Evolutionary conservation across 2,797 vertebrate species (phyloP).

Genomic region (Psittacula derbiana): DNA sequence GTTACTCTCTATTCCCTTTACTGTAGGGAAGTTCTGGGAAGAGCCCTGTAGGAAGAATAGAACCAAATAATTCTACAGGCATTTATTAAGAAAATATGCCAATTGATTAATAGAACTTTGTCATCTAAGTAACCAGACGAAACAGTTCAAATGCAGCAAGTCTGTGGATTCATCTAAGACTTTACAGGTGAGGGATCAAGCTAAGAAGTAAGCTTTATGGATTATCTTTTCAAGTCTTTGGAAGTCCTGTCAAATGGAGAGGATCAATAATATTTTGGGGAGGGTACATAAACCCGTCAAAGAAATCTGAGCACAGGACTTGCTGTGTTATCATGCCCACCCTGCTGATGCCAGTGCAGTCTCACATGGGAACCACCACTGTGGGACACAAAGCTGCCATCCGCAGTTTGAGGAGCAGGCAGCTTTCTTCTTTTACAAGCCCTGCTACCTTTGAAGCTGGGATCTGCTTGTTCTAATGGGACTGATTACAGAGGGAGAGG

Average conservation of each 20-base stretch:
- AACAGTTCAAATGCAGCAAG: background rate
- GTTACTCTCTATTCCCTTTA: background rate
- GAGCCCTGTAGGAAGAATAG: background rate
- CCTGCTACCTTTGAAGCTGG: conserved; percentile 28
- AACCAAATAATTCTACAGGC: background rate
- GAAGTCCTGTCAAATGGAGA: background rate
- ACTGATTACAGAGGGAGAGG: conserved; percentile 31
- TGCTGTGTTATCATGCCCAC: background rate
- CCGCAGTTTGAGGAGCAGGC: accelerated
- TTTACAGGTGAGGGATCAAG: background rate
- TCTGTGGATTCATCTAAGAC: background rate
- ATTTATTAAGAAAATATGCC: background rate
- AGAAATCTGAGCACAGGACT: background rate
- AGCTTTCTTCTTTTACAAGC: conserved; percentile 17
- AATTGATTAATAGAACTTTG: background rate
- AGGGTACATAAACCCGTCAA: background rate
- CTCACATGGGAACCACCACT: background rate
- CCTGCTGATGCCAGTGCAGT: background rate
- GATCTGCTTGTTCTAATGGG: conserved; percentile 7
- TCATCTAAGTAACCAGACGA: background rate
- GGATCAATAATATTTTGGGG: background rate
- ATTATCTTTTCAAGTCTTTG: background rate
- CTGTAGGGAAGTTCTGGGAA: background rate
- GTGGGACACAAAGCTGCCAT: background rate
- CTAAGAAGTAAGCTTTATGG: background rate